phyloP scores from a whole-genome alignment of 2,113 vertebrate genomes.

The Raja brachyura region DNA sequence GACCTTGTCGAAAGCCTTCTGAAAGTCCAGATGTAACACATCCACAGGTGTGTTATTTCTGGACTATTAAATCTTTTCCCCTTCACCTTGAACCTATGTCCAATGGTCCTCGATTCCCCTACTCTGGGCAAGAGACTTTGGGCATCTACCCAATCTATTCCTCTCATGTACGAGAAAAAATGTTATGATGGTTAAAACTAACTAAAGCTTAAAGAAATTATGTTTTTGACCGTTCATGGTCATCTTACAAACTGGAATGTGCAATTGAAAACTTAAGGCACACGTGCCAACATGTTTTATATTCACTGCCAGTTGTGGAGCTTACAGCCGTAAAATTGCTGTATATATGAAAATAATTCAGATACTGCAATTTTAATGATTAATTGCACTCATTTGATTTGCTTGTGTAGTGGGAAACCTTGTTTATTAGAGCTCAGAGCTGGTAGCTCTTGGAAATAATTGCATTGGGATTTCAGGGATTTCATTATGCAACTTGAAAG shows the following conservation, averaged over 20 bases:
- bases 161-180: not conserved
- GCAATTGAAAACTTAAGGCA: not conserved
- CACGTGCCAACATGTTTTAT: not conserved
- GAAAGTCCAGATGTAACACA: too few species aligned
- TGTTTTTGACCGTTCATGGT: not conserved
- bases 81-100: too few species aligned
- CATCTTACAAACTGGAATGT: not conserved
- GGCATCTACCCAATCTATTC: too few species aligned
- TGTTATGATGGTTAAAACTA: not conserved
- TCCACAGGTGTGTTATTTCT: too few species aligned
- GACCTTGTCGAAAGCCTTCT: too few species aligned
- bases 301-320: not conserved
- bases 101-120: too few species aligned
- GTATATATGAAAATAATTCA: not conserved
- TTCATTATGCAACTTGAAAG: slow-evolving; percentile 10
- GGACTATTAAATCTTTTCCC: too few species aligned
- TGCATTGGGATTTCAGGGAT: slow-evolving; percentile 31
- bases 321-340: not conserved
- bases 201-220: not conserved
- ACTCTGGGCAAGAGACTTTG: too few species aligned
- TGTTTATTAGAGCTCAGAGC: not conserved
- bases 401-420: slow-evolving; percentile 15
- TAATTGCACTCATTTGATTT: slow-evolving; percentile 9
- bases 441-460: slow-evolving; percentile 9
- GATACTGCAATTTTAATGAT: not conserved